Evolutionary conservation across 1,140 invertebrate genomes (phyloP).

Genomic region (Limonius californicus): DNA sequence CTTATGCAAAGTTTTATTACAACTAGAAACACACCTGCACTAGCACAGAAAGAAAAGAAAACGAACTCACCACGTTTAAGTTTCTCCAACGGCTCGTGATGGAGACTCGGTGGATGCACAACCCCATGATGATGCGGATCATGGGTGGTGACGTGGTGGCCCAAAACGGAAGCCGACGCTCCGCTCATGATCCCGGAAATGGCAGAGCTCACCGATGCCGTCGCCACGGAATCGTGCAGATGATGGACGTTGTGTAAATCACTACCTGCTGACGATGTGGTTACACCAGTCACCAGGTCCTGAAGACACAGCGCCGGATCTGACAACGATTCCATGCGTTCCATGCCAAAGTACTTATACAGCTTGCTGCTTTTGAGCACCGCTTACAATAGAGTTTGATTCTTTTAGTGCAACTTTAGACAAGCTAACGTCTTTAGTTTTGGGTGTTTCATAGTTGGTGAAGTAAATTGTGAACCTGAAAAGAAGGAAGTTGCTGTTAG

Average conservation of each 20-base stretch:
- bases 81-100: constrained; percentile 76
- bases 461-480: too few species aligned
- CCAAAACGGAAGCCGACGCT: constrained; percentile 49
- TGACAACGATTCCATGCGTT: constrained; percentile 57
- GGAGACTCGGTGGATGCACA: constrained; percentile 54
- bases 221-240: constrained; percentile 57
- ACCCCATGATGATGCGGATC: constrained; percentile 46
- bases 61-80: constrained; percentile 71
- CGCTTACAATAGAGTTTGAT: too few species aligned
- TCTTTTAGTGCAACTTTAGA: too few species aligned
- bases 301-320: constrained; percentile 68
- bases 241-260: constrained; percentile 55
- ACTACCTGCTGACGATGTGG: constrained; percentile 46
- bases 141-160: constrained; percentile 49
- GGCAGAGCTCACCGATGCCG: constrained; percentile 61
- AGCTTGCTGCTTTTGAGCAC: neutral
- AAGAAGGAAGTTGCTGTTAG: too few species aligned
- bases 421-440: too few species aligned
- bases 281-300: constrained; percentile 60
- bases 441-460: too few species aligned
- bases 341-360: constrained; percentile 40
- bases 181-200: constrained; percentile 64
- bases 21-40: too few species aligned
- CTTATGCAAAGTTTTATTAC: too few species aligned
- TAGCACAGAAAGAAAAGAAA: too few species aligned